Evolutionary conservation across 1,140 invertebrate species (phyloP), one percentile per base, ranked within the genome.

Genomic region (Procambarus virginalis): DNA sequence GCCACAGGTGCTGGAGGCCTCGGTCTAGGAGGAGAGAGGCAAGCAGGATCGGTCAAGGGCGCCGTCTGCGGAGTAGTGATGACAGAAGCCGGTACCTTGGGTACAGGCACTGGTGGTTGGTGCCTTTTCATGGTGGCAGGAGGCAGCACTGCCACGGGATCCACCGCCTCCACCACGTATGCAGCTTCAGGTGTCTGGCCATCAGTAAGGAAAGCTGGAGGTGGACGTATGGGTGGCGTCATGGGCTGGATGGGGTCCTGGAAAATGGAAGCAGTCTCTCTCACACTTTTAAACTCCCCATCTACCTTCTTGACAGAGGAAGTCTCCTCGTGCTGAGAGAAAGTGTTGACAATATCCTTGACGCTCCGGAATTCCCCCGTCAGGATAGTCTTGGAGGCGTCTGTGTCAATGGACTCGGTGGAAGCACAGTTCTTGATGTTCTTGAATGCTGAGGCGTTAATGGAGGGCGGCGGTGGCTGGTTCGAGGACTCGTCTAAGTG

Each of bases 191-290:
- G 14, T 49, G 48, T 34, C 20, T 92, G 90, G 2, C 77, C 51
- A 46, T 91, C 89, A 10, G 86, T 87, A 2, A 90, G 82, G 78
- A 92, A 84, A 45, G 91, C 88, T 17, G 92, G 77, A 14, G 92
- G 86, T 12, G 92, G 90, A 2, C 84, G 81, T 58, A 91, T 89
- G 45, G 92, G 91, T 4, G 88, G 22, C 20, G 91, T 68, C 77
- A 92, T 81, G 55, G 89, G 86, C 86, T 90, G 86, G 45, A 92
- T 86, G 22, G 92, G 92, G 46, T 92, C 92, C 46, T 92, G 90
- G 78, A 91, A 92, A 22, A 91, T 91, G 5, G 92, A 91, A 2
- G 92, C 92, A 1, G 87, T 89, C 81, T 92, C 90, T 60, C 89
- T 91, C 2, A 92, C 92, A 34, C 89, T 90, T 75, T 85, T 84